phyloP scores from a whole-genome alignment of 2,113 vertebrate genomes.

The Halichoerus grypus region DNA sequence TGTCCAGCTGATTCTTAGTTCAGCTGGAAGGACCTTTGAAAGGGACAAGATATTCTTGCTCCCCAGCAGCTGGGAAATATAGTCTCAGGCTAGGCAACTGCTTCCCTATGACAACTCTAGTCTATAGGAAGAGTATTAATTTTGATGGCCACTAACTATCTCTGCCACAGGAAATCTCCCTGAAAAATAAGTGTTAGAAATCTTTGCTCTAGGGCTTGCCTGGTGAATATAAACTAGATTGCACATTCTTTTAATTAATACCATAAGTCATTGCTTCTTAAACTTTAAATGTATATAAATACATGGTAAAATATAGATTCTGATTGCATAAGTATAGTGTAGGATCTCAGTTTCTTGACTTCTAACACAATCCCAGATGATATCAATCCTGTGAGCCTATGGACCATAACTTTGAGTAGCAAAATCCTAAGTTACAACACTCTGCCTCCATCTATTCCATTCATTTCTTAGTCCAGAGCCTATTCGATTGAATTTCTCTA shows the following conservation, averaged over 20 bases:
- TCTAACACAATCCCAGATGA: not conserved
- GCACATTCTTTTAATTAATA: not conserved
- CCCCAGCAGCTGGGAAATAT: not conserved
- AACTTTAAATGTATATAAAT: not conserved
- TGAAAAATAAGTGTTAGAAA: not conserved
- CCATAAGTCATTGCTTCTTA: not conserved
- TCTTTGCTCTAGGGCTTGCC: not conserved
- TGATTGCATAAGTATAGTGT: not conserved
- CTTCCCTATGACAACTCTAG: not conserved
- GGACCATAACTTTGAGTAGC: not conserved
- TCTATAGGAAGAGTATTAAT: not conserved
- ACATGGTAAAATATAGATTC: not conserved
- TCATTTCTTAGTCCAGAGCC: not conserved
- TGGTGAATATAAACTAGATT: not conserved
- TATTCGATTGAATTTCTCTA: not conserved
- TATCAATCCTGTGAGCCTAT: not conserved
- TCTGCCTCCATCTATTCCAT: not conserved
- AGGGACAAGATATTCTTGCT: not conserved
- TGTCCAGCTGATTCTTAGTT: not conserved
- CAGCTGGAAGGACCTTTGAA: not conserved
- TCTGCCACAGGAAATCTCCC: not conserved
- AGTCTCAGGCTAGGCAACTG: not conserved
- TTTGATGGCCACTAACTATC: not conserved
- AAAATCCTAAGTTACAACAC: not conserved
- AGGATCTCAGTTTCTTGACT: not conserved